Evolutionary conservation across 2,888 invertebrate species (phyloP).

Genomic region (Chymomyza procnemis): DNA sequence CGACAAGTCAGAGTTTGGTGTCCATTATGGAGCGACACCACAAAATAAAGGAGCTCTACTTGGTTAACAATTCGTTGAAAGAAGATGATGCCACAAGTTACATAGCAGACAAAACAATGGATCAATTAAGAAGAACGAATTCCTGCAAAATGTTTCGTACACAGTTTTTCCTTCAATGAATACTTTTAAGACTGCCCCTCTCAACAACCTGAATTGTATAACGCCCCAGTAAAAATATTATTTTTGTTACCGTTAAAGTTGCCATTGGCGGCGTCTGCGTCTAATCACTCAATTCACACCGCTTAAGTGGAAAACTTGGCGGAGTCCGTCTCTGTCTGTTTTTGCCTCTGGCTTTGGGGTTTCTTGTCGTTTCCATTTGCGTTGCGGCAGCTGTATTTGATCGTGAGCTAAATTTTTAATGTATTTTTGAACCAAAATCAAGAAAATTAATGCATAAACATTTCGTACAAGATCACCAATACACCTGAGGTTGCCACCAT

Average conservation of each 20-base stretch:
- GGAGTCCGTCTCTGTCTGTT: background rate
- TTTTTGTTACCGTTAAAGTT: background rate
- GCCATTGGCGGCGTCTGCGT: background rate
- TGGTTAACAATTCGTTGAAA: too few species aligned
- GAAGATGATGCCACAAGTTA: too few species aligned
- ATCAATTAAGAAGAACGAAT: too few species aligned
- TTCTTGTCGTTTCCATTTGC: conserved; percentile 32
- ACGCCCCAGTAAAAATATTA: background rate
- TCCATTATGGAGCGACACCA: too few species aligned
- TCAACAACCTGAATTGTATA: background rate
- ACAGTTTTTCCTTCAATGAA: too few species aligned
- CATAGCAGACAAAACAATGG: too few species aligned
- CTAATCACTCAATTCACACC: conserved; percentile 66
- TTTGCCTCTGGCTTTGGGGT: conserved; percentile 1
- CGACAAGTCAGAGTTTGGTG: too few species aligned
- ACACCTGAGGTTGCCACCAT: background rate
- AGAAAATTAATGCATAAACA: conserved; percentile 42
- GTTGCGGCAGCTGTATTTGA: conserved; percentile 36
- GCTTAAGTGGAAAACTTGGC: conserved; percentile 38
- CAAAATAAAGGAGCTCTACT: too few species aligned
- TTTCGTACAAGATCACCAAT: conserved; percentile 56
- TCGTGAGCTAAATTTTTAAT: conserved; percentile 63
- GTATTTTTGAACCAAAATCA: conserved; percentile 35
- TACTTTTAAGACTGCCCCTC: background rate
- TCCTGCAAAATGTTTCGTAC: too few species aligned